Conservation (phyloP, 2,797 vertebrate genomes). For the Neopelma chrysocephalum region DNA sequence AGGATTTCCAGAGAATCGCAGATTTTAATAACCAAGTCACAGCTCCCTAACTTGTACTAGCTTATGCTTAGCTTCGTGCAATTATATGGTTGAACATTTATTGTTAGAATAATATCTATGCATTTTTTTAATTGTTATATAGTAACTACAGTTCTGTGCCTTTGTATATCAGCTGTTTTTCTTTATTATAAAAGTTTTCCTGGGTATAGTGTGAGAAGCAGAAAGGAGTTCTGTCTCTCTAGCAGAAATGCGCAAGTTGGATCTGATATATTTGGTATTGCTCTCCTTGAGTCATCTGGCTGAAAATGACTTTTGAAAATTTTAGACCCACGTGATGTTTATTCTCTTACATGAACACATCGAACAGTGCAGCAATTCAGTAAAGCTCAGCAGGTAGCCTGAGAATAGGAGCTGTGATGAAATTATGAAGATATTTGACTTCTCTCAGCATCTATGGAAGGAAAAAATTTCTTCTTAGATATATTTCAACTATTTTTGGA, state of each 20-base stretch:
- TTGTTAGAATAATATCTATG: not conserved
- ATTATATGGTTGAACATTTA: not conserved
- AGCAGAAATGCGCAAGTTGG: not conserved
- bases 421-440: not conserved
- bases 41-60: not conserved
- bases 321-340: not conserved
- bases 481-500: not conserved
- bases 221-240: not conserved
- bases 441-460: not conserved
- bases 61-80: not conserved
- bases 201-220: not conserved
- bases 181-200: not conserved
- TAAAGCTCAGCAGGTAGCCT: not conserved
- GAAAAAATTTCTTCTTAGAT: not conserved
- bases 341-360: not conserved
- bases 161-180: not conserved
- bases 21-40: not conserved
- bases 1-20: not conserved
- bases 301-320: not conserved
- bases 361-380: not conserved
- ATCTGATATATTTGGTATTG: not conserved
- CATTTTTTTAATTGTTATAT: not conserved
- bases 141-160: not conserved
- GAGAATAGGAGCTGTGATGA: not conserved
- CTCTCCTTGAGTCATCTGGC: not conserved